Evolutionary conservation across 2,888 invertebrate genomes (phyloP).

Genomic region (Scaptomyza cyrtandrae): DNA sequence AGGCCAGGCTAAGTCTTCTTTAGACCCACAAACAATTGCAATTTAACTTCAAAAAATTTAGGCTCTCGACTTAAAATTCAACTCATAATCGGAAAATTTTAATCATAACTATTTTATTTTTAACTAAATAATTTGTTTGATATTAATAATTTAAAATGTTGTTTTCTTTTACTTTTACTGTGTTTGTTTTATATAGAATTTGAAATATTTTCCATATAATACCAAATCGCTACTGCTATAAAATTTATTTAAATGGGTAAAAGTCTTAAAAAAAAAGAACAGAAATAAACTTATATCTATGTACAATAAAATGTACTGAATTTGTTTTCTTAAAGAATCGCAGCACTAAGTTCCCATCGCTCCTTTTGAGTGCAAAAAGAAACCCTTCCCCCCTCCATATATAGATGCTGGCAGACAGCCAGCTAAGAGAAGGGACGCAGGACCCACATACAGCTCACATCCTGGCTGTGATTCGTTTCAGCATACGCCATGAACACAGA

Average conservation of each 20-base stretch:
- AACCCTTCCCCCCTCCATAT: neutral
- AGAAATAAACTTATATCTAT: neutral
- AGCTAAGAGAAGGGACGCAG: constrained; percentile 12
- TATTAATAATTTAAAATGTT: too few species aligned
- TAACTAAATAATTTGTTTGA: too few species aligned
- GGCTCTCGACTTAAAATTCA: too few species aligned
- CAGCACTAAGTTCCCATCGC: neutral
- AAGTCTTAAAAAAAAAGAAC: neutral
- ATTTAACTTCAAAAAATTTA: neutral
- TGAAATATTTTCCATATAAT: neutral
- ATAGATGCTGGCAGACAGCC: constrained; percentile 26
- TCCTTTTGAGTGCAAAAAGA: constrained; percentile 2
- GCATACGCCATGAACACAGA: constrained; percentile 13
- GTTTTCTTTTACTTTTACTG: too few species aligned
- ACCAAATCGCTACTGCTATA: neutral
- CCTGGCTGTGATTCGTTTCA: constrained; percentile 57
- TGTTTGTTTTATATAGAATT: too few species aligned
- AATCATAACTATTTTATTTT: too few species aligned
- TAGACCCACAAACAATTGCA: neutral
- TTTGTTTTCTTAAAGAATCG: constrained; percentile 11
- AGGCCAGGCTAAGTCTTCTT: neutral
- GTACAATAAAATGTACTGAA: neutral
- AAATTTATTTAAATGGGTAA: neutral
- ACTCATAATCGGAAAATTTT: too few species aligned
- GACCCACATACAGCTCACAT: constrained; percentile 47